A percentile compares a stretch with the other conserved stretches of the same genome.
Conservation (phyloP, 2,888 invertebrate species). For the Bombyx huttoni region DNA sequence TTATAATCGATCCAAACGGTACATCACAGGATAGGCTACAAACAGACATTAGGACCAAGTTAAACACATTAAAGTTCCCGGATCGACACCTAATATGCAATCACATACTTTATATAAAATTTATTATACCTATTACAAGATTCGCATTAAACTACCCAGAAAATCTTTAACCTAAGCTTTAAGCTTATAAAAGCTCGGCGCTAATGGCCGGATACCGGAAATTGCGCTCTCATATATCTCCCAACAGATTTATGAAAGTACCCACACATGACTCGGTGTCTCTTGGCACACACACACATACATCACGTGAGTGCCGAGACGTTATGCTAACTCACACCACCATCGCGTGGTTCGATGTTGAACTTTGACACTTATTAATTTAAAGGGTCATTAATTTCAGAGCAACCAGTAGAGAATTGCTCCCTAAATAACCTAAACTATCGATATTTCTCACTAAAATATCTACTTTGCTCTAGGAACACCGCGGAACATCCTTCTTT, state of each 20-base stretch:
- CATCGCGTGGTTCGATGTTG: constrained; percentile 23
- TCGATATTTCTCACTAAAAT: constrained; percentile 4
- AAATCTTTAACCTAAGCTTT: constrained; percentile 74
- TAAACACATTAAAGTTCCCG: constrained; percentile 70
- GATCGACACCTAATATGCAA: constrained; percentile 71
- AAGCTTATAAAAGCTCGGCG: constrained; percentile 77
- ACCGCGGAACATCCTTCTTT: too few relatives aligned
- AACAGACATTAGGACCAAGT: constrained; percentile 65
- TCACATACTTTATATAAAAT: constrained; percentile 72
- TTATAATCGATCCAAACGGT: constrained; percentile 12
- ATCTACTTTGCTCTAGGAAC: too few relatives aligned
- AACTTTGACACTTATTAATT: constrained; percentile 68
- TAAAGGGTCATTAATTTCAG: constrained; percentile 59
- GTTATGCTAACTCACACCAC: constrained; percentile 20
- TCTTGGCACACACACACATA: constrained; percentile 40
- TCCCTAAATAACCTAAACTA: constrained; percentile 12
- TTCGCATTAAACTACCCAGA: constrained; percentile 73
- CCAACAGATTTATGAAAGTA: constrained; percentile 92
- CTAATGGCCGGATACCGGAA: constrained; percentile 92
- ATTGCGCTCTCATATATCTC: constrained; percentile 93
- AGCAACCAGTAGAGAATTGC: constrained; percentile 31
- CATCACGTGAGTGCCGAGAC: constrained; percentile 14
- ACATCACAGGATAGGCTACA: constrained; percentile 19
- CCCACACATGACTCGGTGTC: constrained; percentile 72
- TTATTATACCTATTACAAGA: constrained; percentile 73